Evolutionary conservation across 2,113 vertebrate species (phyloP).

Genomic region (Sinocyclocheilus rhinocerous): DNA sequence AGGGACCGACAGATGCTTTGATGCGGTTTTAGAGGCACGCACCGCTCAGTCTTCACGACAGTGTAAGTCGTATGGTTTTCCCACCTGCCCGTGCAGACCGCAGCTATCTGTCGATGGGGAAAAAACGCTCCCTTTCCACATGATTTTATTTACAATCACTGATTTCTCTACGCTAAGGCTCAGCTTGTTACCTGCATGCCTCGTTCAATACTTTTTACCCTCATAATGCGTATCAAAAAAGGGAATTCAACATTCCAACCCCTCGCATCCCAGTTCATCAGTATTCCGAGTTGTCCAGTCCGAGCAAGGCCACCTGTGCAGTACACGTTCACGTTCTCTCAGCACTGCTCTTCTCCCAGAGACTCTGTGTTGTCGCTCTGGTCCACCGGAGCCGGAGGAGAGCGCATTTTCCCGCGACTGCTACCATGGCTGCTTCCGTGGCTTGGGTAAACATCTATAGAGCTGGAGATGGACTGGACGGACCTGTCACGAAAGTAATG

Average conservation of each 20-base stretch:
- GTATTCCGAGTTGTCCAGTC: background rate
- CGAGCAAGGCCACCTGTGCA: constrained; percentile 4
- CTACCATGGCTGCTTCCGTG: constrained; percentile 57
- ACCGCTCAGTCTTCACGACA: constrained; percentile 16
- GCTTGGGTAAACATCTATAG: constrained; percentile 72
- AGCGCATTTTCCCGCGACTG: constrained; percentile 55
- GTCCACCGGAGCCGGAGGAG: constrained; percentile 63
- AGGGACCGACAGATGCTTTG: background rate
- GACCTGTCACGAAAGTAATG: constrained; percentile 92
- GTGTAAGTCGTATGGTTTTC: constrained; percentile 18
- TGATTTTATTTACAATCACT: constrained; percentile 35
- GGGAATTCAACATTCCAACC: background rate
- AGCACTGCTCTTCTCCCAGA: constrained; percentile 78
- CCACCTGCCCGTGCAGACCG: background rate
- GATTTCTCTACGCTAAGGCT: constrained; percentile 13
- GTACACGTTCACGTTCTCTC: constrained; percentile 47
- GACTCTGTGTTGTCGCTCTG: constrained; percentile 76
- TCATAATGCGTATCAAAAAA: background rate
- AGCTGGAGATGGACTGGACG: constrained; percentile 76
- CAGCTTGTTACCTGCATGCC: constrained; percentile 1
- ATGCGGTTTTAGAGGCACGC: background rate
- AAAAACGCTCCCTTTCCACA: background rate
- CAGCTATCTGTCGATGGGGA: background rate
- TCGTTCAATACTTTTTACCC: background rate
- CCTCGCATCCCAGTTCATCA: background rate